Evolutionary conservation across 2,888 invertebrate species (phyloP), one percentile per base, ranked within the genome.

Genomic region (Crossocerus cetratus): DNA sequence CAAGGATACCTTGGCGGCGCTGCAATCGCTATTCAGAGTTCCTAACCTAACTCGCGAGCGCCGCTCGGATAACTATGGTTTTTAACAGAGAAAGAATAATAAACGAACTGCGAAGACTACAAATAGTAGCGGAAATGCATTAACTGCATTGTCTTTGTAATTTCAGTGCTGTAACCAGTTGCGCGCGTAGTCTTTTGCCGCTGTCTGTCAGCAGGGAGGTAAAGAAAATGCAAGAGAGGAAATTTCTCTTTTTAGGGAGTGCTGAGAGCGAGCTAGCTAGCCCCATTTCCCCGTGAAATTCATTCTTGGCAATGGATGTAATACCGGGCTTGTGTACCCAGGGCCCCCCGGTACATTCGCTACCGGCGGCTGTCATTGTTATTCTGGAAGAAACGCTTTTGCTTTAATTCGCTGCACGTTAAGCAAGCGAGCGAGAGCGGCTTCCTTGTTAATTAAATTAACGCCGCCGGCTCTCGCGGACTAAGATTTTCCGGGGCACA

Each of bases 161-260:
- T 32, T 32, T 11, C 11, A 4, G 8, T 32, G 11, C 32, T 32
- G 32, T 32, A 32, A 8, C 8, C 5, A 32, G 32, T 32, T 32
- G 8, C 11, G 8, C 8, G 3, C 11, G 32, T 32, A 32, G 32
- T 32, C 4, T 32, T 32, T 32, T 8, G 32, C 32, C 32, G 8
- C 32, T 32, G 32, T 32, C 32, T 32, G 32, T 32, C 32, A 32
- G 8, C 32, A 32, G 63, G 68, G 65, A 22, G 32, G 53, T 14
- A 53, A 44, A 57, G 63, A 69, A 68, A 76, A 49, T 58, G 23
- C 22, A 55, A n/a, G n/a, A n/a, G 65, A 65, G 23, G 54, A 44
- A 43, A 66, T 67, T 67, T 59, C 45, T 43, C 14, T 20, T 21
- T 58, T 69, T 64, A 44, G 43, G 13, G 11, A 11, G 11, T 14